Percentiles rank a stretch among this genome's conserved stretches.
phyloP scores from a whole-genome alignment of 2,113 vertebrate species.

The Gallinago media region DNA sequence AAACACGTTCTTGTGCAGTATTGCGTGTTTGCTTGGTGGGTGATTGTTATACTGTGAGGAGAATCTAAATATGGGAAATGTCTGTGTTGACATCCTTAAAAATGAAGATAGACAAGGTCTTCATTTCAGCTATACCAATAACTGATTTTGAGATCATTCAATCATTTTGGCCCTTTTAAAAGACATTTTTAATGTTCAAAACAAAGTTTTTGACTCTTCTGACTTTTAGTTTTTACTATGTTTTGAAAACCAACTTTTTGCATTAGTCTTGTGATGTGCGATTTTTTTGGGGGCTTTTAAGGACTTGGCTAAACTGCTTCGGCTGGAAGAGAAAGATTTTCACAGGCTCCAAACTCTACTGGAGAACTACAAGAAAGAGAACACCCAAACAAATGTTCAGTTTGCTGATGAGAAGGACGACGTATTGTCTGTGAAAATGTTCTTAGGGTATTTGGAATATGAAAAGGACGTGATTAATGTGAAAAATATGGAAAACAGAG shows the following conservation, averaged over 20 bases:
- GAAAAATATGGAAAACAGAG: conserved; percentile 74
- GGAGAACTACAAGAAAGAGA: conserved; percentile 85
- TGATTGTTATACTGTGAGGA: neutral
- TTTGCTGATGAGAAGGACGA: conserved; percentile 82
- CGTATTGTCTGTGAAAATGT: conserved; percentile 79
- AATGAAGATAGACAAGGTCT: neutral
- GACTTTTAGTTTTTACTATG: neutral
- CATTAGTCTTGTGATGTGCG: neutral
- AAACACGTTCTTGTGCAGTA: too few species aligned
- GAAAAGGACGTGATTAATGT: conserved; percentile 83
- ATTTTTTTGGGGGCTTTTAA: conserved; percentile 26
- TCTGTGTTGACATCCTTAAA: neutral
- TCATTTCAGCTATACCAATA: neutral
- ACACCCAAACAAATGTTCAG: conserved; percentile 75
- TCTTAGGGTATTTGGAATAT: conserved; percentile 89
- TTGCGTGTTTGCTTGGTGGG: neutral
- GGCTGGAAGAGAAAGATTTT: conserved; percentile 84
- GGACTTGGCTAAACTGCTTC: conserved; percentile 78
- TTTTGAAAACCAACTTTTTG: neutral
- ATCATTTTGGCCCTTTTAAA: neutral
- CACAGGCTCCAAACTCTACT: conserved; percentile 80
- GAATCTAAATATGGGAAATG: neutral
- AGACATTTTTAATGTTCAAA: neutral
- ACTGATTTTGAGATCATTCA: neutral
- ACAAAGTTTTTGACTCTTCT: neutral